Evolutionary conservation across 2,888 invertebrate species (phyloP).

Genomic region (Masnerella sp.): DNA sequence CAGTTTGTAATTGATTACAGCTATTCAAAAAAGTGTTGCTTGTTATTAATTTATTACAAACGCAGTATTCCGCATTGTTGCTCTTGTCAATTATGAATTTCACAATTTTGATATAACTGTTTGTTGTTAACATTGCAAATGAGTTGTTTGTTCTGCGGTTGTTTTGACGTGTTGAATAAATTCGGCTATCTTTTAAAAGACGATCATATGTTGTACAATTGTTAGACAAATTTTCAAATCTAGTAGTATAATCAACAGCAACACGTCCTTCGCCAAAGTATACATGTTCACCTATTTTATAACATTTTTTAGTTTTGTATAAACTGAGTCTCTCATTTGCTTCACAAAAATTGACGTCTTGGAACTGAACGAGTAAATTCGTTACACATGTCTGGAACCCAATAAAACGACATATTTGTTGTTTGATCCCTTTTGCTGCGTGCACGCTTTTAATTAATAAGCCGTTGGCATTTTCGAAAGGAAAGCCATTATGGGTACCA

Average conservation of each 20-base stretch:
- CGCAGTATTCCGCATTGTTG: background rate
- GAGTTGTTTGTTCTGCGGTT: slow-evolving; percentile 17
- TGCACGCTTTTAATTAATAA: too few relatives aligned
- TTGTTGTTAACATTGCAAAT: background rate
- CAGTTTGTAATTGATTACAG: background rate
- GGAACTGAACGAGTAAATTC: too few relatives aligned
- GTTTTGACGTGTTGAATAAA: slow-evolving; percentile 7
- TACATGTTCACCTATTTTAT: background rate
- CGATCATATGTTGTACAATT: background rate
- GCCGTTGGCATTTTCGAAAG: too few relatives aligned
- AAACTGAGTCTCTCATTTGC: background rate
- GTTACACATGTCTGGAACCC: too few relatives aligned
- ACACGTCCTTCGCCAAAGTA: background rate
- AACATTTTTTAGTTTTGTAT: background rate
- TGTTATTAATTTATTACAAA: background rate
- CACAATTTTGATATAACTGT: background rate
- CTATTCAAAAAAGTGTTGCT: background rate
- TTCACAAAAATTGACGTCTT: too few relatives aligned
- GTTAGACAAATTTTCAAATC: background rate
- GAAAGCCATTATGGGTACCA: too few relatives aligned
- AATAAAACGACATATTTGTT: too few relatives aligned
- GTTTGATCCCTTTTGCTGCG: too few relatives aligned
- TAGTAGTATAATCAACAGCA: background rate
- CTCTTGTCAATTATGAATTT: slow-evolving; percentile 9
- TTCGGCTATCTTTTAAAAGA: background rate